Evolutionary conservation across 2,888 invertebrate genomes (phyloP).

Genomic region (Sepioteuthis lessoniana): DNA sequence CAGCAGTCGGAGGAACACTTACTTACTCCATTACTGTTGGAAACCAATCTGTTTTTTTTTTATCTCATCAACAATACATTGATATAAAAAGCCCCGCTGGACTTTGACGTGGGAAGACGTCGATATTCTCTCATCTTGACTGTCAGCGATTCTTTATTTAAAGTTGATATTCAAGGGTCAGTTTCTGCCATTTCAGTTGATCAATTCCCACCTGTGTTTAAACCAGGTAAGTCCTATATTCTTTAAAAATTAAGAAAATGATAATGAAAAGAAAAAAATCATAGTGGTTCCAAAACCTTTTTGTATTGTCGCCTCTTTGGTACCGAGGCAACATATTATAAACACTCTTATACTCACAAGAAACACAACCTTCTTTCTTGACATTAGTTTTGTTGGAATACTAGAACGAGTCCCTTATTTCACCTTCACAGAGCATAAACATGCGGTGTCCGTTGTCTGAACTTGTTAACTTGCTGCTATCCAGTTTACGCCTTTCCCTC

Average conservation of each 20-base stretch:
- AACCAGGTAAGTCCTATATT: conserved; percentile 53
- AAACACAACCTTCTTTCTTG: too few species aligned
- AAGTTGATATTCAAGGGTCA: conserved; percentile 52
- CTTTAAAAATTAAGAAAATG: not conserved
- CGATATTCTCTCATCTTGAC: conserved; percentile 54
- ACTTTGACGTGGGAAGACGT: conserved; percentile 55
- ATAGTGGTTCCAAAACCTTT: too few species aligned
- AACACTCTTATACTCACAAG: too few species aligned
- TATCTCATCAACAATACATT: conserved; percentile 50
- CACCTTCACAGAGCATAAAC: too few species aligned
- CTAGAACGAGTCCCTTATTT: too few species aligned
- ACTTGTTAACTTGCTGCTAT: too few species aligned
- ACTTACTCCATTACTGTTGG: not conserved
- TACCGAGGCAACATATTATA: too few species aligned
- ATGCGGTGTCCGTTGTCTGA: too few species aligned
- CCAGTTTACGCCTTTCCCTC: too few species aligned
- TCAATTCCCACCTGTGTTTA: conserved; percentile 57
- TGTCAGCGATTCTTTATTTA: conserved; percentile 55
- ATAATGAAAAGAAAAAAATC: too few species aligned
- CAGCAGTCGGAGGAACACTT: not conserved
- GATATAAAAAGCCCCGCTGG: conserved; percentile 54
- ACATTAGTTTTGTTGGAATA: too few species aligned
- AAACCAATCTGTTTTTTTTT: not conserved
- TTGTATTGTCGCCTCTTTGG: too few species aligned
- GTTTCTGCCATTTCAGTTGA: conserved; percentile 57